These are phyloP conservation scores for Monoplex corrugatus DNA, from an alignment of 2,888 invertebrate genomes.

Conservation along the genomic window DNA sequence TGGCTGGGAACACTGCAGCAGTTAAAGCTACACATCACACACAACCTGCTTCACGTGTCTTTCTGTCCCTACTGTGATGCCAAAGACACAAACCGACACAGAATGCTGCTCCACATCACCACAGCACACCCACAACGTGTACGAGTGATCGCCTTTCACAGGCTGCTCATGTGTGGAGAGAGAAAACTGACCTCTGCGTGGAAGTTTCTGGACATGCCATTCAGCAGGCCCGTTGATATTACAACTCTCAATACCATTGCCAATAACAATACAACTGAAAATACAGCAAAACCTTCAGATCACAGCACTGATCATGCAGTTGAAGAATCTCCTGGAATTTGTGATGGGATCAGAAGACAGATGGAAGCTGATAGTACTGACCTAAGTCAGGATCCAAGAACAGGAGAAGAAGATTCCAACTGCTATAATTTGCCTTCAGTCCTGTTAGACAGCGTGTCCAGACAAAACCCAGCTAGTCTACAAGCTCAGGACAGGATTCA, in stretches of 20 bases:
- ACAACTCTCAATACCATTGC: neutral
- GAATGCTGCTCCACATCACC: neutral
- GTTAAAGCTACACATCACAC: neutral
- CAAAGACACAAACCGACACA: neutral
- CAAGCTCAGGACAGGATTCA: too few relatives aligned
- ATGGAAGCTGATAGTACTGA: neutral
- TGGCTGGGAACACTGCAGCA: neutral
- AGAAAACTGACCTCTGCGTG: neutral
- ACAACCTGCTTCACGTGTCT: neutral
- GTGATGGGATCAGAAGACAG: neutral
- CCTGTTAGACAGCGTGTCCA: too few relatives aligned
- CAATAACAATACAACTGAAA: neutral
- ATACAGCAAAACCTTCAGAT: neutral
- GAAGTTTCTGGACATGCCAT: neutral
- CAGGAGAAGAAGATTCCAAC: neutral
- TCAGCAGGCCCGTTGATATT: neutral
- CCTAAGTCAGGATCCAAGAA: neutral
- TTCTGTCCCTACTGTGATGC: constrained; percentile 33
- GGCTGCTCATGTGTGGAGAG: constrained; percentile 19
- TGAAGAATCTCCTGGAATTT: neutral
- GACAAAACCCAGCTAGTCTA: too few relatives aligned
- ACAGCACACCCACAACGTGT: neutral
- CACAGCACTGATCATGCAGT: neutral
- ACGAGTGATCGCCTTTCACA: constrained; percentile 30
- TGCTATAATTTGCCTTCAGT: too few relatives aligned